Conservation (phyloP, 2,888 invertebrate genomes). For the Dimorphilus gyrociliatus region DNA sequence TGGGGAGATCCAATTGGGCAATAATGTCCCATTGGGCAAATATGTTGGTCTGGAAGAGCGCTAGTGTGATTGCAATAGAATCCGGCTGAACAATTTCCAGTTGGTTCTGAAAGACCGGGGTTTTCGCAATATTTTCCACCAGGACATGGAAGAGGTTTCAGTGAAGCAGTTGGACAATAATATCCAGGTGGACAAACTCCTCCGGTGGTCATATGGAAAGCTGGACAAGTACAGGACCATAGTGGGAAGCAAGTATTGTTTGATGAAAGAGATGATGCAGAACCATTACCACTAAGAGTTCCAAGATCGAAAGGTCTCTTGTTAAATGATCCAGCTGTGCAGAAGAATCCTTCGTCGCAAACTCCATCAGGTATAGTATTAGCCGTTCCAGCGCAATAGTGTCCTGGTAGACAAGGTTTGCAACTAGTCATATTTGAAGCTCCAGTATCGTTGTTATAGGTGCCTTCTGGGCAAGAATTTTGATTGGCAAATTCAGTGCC, state of each 20-base stretch:
- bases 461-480: conserved; percentile 29
- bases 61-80: conserved; percentile 30
- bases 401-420: conserved; percentile 24
- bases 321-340: conserved; percentile 20
- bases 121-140: conserved; percentile 24
- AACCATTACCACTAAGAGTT: conserved; percentile 5
- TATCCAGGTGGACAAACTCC: conserved; percentile 24
- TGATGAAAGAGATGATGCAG: conserved; percentile 14
- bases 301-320: conserved; percentile 25
- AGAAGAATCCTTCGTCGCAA: conserved; percentile 30
- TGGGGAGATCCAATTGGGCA: conserved; percentile 22
- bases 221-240: conserved; percentile 32
- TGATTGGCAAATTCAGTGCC: conserved; percentile 21
- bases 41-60: conserved; percentile 17
- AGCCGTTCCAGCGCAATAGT: conserved; percentile 27
- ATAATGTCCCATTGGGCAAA: conserved; percentile 26
- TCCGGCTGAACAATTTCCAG: conserved; percentile 26
- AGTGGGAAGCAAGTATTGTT: conserved; percentile 28
- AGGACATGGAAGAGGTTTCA: conserved; percentile 21
- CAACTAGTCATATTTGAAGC: conserved; percentile 18
- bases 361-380: conserved; percentile 21
- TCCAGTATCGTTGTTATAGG: conserved; percentile 29
- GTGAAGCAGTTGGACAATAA: conserved; percentile 24
- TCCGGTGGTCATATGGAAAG: conserved; percentile 22
- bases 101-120: conserved; percentile 21